phyloP scores from a whole-genome alignment of 2,888 invertebrate genomes.

The Mylabris sibirica region DNA sequence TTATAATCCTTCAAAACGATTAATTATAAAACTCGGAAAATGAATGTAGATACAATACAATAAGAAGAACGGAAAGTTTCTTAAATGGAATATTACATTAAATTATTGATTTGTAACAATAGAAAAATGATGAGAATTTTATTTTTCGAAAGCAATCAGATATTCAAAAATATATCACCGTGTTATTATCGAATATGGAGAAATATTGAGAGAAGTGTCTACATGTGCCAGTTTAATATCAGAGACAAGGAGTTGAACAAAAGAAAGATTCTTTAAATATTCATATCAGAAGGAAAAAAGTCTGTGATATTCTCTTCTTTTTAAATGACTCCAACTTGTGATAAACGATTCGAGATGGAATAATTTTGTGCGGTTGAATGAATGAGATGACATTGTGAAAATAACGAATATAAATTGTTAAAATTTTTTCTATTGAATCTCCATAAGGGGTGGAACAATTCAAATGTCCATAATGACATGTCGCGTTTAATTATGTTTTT shows the following conservation, averaged over 20 bases:
- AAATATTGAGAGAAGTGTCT: not conserved
- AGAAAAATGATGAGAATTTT: not conserved
- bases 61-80: not conserved
- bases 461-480: not conserved
- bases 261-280: not conserved
- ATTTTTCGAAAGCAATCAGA: not conserved
- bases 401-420: slow-evolving; percentile 18
- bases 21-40: slow-evolving; percentile 20
- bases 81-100: not conserved
- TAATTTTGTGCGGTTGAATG: slow-evolving; percentile 16
- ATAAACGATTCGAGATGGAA: slow-evolving; percentile 17
- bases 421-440: not conserved
- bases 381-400: slow-evolving; percentile 12
- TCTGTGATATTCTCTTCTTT: not conserved
- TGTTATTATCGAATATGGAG: not conserved
- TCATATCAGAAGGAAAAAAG: not conserved
- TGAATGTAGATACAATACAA: not conserved
- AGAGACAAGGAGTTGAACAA: not conserved
- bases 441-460: not conserved
- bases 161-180: not conserved
- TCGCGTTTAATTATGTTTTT: slow-evolving; percentile 7
- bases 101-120: not conserved
- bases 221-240: not conserved
- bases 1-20: slow-evolving; percentile 29
- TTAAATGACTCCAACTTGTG: not conserved